Evolutionary conservation across 2,888 invertebrate genomes (phyloP).

Genomic region (Leptothorax acervorum): DNA sequence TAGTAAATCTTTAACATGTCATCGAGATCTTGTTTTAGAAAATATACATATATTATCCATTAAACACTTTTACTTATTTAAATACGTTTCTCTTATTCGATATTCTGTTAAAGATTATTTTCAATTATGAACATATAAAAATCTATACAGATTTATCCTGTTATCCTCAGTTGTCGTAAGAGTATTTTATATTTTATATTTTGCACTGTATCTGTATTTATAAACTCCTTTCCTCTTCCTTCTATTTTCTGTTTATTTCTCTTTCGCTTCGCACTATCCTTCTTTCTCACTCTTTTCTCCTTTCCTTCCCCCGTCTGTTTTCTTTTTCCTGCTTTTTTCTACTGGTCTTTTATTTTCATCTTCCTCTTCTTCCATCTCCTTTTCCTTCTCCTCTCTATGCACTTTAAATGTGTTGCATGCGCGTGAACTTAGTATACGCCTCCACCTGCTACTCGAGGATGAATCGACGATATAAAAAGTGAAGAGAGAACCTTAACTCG

Average conservation of each 20-base stretch:
- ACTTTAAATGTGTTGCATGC: slow-evolving; percentile 45
- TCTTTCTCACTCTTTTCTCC: background rate
- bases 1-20: background rate
- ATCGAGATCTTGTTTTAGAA: background rate
- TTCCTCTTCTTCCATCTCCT: slow-evolving; percentile 45
- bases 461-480: slow-evolving; percentile 77
- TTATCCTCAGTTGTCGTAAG: slow-evolving; percentile 69
- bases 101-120: slow-evolving; percentile 78
- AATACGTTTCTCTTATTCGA: background rate
- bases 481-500: slow-evolving; percentile 76
- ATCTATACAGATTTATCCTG: slow-evolving; percentile 72
- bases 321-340: slow-evolving; percentile 40
- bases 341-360: slow-evolving; percentile 23
- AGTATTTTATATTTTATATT: slow-evolving; percentile 63
- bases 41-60: slow-evolving; percentile 1
- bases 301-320: background rate
- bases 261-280: background rate
- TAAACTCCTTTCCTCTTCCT: slow-evolving; percentile 51
- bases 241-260: slow-evolving; percentile 51
- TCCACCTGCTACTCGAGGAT: slow-evolving; percentile 78
- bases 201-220: slow-evolving; percentile 54
- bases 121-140: slow-evolving; percentile 46
- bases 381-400: slow-evolving; percentile 31
- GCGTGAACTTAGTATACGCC: slow-evolving; percentile 72
- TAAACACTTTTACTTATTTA: background rate